These are phyloP conservation scores for Rhegmatorhina hoffmannsi DNA, from an alignment of 2,113 vertebrate species.

Conservation along the genomic window DNA sequence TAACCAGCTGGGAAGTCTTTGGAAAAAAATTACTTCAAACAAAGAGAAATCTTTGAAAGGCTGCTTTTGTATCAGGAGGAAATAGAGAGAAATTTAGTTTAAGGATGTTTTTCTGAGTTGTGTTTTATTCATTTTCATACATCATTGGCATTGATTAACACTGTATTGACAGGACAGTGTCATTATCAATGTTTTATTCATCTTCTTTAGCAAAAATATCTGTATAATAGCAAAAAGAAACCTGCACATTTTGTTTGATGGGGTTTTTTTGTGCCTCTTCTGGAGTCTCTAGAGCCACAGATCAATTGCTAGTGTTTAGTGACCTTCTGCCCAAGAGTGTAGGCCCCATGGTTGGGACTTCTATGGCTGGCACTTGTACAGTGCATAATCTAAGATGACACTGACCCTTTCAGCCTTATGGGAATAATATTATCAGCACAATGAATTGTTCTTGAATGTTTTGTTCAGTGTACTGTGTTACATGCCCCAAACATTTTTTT, in stretches of 20 bases:
- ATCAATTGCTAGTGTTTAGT: conserved; percentile 40
- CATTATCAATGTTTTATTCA: background rate
- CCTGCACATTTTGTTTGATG: background rate
- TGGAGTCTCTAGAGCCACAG: conserved; percentile 5
- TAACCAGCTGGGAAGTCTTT: background rate
- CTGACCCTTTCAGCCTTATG: background rate
- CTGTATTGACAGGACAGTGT: background rate
- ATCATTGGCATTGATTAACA: background rate
- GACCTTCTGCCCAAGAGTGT: background rate
- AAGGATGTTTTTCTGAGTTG: background rate
- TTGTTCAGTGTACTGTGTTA: background rate
- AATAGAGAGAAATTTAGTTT: background rate
- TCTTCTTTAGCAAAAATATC: background rate
- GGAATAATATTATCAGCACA: conserved; percentile 11
- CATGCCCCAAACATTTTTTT: background rate
- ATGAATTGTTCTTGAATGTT: conserved; percentile 30
- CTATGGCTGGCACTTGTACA: background rate
- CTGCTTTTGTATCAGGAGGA: background rate
- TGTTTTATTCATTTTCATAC: background rate
- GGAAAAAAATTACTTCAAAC: background rate
- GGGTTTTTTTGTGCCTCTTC: rapidly evolving
- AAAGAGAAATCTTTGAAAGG: background rate
- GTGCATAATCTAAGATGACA: conserved; percentile 27
- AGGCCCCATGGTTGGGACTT: background rate
- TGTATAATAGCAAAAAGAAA: background rate